Base-by-base conservation (phyloP, 2,797 vertebrate genomes). In the Manis crassicaudata region DNA sequence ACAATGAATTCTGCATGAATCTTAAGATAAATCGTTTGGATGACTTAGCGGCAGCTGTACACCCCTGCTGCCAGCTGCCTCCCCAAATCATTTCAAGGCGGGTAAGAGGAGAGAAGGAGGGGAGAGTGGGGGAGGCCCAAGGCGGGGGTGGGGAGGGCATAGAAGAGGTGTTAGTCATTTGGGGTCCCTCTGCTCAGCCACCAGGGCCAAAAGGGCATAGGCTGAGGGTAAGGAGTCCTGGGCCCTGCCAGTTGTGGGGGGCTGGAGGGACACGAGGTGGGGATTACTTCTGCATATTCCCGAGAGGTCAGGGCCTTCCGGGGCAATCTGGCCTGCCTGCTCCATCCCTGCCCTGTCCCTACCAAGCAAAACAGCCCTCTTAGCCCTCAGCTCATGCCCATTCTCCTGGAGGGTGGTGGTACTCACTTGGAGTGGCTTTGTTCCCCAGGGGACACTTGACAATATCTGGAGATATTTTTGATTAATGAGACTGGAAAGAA, bases 11-110 rank as follows among this genome's bases (percentile, higher is more conserved):
- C 98, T 98, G 98, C 94, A 98, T 98, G 98, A 98, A 99, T 98
- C 98, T 98, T 99, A 98, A 99, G 98, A 98, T 98, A 98, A 98
- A 98, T 98, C 98, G 97, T 98, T 98, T 98, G 98, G 98, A 98
- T 98, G 98, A 98, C 98, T 98, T 98, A 98, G 98, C 92, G 12
- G 98, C 98, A 98, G 98, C 98, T 98, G 98, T 90, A 97, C 98
- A 98, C 98, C 98, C 98, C 96, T 86, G 98, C 97, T 90, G 96
- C 98, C 98, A 97, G 88, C 98, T 96, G 98, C 98, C 98, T 98
- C 97, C 97, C 96, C 83, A 96, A 97, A 98, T 97, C 98, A 98
- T 92, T 93, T 96, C 96, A 72, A 79, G 89, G 84, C 37, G 1
- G 65, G 83, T 4, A n/a, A 79, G 90, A 73, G 82, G 37, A 17